phyloP scores from a whole-genome alignment of 2,113 vertebrate species.

The Mormyrus lacerda region DNA sequence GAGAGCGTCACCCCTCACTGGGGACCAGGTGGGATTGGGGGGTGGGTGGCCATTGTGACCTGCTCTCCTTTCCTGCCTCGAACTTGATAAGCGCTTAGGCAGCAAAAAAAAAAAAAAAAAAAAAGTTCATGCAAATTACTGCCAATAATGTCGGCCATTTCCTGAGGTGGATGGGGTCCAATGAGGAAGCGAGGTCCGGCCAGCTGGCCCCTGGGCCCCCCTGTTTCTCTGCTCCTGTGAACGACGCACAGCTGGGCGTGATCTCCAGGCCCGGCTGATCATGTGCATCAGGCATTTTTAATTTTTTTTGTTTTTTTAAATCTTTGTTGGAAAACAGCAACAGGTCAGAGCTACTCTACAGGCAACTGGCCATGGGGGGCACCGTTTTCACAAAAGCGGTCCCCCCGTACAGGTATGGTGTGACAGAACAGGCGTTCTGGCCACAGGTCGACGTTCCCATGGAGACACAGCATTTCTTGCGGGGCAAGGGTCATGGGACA shows the following conservation, averaged over 20 bases:
- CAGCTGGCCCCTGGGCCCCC: constrained; percentile 18
- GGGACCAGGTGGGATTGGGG: not conserved
- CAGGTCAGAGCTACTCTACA: constrained; percentile 16
- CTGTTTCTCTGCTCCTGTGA: constrained; percentile 1
- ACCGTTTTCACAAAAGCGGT: not conserved
- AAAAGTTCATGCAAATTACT: constrained; percentile 43
- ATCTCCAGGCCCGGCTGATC: not conserved
- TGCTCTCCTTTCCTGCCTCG: constrained; percentile 27
- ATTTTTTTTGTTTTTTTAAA: constrained; percentile 26
- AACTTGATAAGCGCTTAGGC: constrained; percentile 39
- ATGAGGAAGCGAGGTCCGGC: constrained; percentile 25
- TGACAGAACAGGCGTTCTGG: not conserved
- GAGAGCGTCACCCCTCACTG: not conserved
- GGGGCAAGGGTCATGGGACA: not conserved
- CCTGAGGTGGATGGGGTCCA: constrained; percentile 36
- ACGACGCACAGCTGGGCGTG: not conserved
- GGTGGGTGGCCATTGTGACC: not conserved
- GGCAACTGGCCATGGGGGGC: not conserved
- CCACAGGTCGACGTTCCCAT: not conserved
- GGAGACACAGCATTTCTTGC: not conserved
- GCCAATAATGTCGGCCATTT: constrained; percentile 41
- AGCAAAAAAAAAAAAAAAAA: constrained; percentile 25
- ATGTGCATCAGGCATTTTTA: constrained; percentile 24
- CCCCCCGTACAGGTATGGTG: not conserved
- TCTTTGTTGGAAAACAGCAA: constrained; percentile 28